These are phyloP conservation scores for Phocoena sinus DNA, from an alignment of 2,113 vertebrate genomes.

Conservation along the genomic window DNA sequence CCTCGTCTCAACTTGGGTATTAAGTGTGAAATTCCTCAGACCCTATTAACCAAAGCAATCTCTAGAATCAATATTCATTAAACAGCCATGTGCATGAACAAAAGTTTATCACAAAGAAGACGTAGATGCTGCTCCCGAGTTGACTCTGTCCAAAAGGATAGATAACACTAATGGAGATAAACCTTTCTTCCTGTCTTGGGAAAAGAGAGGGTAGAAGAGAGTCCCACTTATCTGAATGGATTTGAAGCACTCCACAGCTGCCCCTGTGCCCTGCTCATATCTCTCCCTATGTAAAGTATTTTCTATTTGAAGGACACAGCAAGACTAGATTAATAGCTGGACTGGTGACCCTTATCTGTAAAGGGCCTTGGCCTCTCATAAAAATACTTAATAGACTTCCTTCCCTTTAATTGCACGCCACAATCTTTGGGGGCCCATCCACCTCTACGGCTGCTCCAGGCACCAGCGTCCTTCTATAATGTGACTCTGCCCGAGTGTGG, in stretches of 20 bases:
- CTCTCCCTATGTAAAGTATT: constrained; percentile 65
- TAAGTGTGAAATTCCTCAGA: constrained; percentile 61
- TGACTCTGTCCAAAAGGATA: constrained; percentile 52
- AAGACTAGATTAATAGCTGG: constrained; percentile 49
- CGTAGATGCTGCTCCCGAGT: constrained; percentile 44
- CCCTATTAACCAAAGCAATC: constrained; percentile 50
- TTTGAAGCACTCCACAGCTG: neutral
- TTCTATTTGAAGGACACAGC: constrained; percentile 55
- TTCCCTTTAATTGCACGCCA: constrained; percentile 73
- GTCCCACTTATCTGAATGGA: neutral
- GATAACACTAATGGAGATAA: neutral
- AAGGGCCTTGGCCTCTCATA: constrained; percentile 56
- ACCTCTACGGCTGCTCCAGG: constrained; percentile 47
- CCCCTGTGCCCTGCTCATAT: neutral
- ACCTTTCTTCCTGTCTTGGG: neutral
- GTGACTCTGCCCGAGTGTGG: constrained; percentile 63
- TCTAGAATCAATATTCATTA: constrained; percentile 52
- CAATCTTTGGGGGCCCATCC: constrained; percentile 63
- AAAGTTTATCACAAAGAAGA: constrained; percentile 76
- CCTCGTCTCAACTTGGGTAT: constrained; percentile 28
- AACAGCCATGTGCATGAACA: constrained; percentile 35
- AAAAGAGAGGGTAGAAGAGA: neutral
- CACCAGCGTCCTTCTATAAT: constrained; percentile 51
- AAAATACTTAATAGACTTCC: constrained; percentile 70
- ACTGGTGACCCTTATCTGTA: constrained; percentile 54